Evolutionary conservation across 1,140 invertebrate genomes (phyloP).

Genomic region (Samia ricini): DNA sequence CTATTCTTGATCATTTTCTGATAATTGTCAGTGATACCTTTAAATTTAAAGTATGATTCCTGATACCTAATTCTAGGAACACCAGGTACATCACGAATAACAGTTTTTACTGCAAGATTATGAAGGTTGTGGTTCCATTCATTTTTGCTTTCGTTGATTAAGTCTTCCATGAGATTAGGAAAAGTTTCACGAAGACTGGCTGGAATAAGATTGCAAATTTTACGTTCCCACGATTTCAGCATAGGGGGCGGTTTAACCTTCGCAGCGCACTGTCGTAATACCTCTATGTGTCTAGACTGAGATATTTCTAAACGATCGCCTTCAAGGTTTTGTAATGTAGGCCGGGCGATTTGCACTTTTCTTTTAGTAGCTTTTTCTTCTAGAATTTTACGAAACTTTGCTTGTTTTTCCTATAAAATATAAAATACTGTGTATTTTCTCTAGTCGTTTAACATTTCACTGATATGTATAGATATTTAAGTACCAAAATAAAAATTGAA

Average conservation of each 20-base stretch:
- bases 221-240: constrained; percentile 74
- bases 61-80: constrained; percentile 55
- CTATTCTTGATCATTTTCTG: constrained; percentile 78
- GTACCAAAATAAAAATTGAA: neutral
- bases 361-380: constrained; percentile 55
- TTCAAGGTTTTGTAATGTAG: constrained; percentile 37
- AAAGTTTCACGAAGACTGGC: constrained; percentile 59
- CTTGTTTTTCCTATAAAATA: constrained; percentile 60
- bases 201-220: constrained; percentile 70
- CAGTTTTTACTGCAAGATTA: constrained; percentile 68
- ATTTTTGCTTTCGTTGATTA: constrained; percentile 72
- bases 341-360: constrained; percentile 56
- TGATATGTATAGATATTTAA: neutral
- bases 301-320: constrained; percentile 53
- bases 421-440: constrained; percentile 7
- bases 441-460: neutral
- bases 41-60: constrained; percentile 77
- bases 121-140: constrained; percentile 75
- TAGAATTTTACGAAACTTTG: constrained; percentile 56
- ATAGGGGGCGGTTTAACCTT: constrained; percentile 67
- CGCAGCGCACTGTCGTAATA: constrained; percentile 57
- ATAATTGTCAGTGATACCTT: constrained; percentile 80
- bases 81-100: constrained; percentile 70
- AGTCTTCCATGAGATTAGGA: constrained; percentile 54
- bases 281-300: constrained; percentile 59